These are phyloP conservation scores for Zaprionus africanus DNA, from an alignment of 1,140 invertebrate species.

Conservation along the genomic window DNA sequence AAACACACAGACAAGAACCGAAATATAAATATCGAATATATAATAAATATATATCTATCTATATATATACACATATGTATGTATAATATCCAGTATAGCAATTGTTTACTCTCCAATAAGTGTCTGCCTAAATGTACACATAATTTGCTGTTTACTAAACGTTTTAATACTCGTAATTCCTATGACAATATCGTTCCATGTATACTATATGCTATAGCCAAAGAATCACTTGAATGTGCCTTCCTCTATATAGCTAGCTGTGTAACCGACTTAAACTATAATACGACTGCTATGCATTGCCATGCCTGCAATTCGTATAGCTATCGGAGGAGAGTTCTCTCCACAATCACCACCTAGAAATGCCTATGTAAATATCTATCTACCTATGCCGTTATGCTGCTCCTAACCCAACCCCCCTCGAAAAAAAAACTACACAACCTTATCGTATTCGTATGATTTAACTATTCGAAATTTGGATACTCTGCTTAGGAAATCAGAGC, in stretches of 20 bases:
- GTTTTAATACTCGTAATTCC: conserved; percentile 43
- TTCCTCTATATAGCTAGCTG: conserved; percentile 35
- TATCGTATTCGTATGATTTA: conserved; percentile 33
- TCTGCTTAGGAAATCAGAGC: conserved; percentile 30
- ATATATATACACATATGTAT: conserved; percentile 28
- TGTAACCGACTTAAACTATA: conserved; percentile 21
- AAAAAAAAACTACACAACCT: not conserved
- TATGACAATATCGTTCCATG: conserved; percentile 40
- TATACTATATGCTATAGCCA: conserved; percentile 14
- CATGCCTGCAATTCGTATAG: conserved; percentile 54
- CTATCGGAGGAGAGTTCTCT: conserved; percentile 36
- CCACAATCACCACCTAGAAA: conserved; percentile 31
- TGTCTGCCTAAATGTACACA: conserved; percentile 68
- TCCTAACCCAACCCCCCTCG: not conserved
- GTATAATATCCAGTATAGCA: conserved; percentile 33
- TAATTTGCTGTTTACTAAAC: conserved; percentile 49
- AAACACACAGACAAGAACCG: conserved; percentile 30
- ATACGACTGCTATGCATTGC: conserved; percentile 53
- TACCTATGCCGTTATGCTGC: conserved; percentile 12
- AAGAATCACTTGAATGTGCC: conserved; percentile 50
- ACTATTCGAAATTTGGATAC: conserved; percentile 46
- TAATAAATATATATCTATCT: conserved; percentile 36
- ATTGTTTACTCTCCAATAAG: conserved; percentile 46
- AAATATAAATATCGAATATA: conserved; percentile 37
- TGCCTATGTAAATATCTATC: conserved; percentile 55